Conservation (phyloP, 1,140 invertebrate species). For the Caenorhabditis elegans region WBcel235 BX284603.4:9368501-9369000, state of each 20-base stretch:
- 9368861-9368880: background rate
- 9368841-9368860: conserved; percentile 39
- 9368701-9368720: too few relatives aligned
- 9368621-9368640: background rate
- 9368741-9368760: background rate
- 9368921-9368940: conserved; percentile 28
- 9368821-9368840: conserved; percentile 45
- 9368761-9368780: background rate
- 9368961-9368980: conserved; percentile 35
- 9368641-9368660: too few relatives aligned
- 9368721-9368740: background rate
- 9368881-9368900: background rate
- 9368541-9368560: conserved; percentile 42
- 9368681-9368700: too few relatives aligned
- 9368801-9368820: conserved; percentile 28
- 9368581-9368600: conserved; percentile 13
- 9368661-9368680: too few relatives aligned
- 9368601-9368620: background rate
- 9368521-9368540: conserved; percentile 48
- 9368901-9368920: conserved; percentile 48
- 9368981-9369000: conserved; percentile 6
- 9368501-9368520: conserved; percentile 30
- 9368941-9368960: conserved; percentile 44
- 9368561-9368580: conserved; percentile 18
- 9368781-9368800: background rate